Conservation (phyloP, 2,888 invertebrate genomes). For the Drosophila engyochracea region DNA sequence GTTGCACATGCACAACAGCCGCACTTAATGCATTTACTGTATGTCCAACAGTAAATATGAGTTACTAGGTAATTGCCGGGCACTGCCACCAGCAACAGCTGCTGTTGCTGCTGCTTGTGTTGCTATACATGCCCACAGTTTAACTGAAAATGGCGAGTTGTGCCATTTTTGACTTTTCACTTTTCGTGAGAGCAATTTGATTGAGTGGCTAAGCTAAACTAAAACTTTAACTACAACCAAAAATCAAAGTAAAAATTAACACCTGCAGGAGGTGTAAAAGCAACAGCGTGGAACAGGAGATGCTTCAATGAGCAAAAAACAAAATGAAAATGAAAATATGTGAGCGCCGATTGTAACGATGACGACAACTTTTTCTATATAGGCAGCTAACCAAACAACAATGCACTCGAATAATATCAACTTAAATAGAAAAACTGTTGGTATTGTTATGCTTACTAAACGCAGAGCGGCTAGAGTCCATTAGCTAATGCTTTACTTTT, state of each 20-base stretch:
- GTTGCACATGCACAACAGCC: slow-evolving; percentile 64
- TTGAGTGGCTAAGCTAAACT: slow-evolving; percentile 59
- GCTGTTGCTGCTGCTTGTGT: slow-evolving; percentile 9
- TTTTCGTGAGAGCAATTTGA: slow-evolving; percentile 76
- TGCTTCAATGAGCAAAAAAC: slow-evolving; percentile 57
- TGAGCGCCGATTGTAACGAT: slow-evolving; percentile 57
- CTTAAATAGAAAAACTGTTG: slow-evolving; percentile 32
- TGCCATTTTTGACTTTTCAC: slow-evolving; percentile 72
- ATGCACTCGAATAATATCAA: slow-evolving; percentile 32
- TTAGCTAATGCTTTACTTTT: slow-evolving; percentile 1
- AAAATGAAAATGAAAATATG: slow-evolving; percentile 48
- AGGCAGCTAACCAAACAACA: slow-evolving; percentile 50
- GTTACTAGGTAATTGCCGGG: slow-evolving; percentile 79
- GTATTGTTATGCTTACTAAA: slow-evolving; percentile 32
- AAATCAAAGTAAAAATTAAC: slow-evolving; percentile 67
- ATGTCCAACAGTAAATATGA: slow-evolving; percentile 79
- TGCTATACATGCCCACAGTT: slow-evolving; percentile 54
- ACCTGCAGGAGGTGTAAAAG: slow-evolving; percentile 54
- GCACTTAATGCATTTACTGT: slow-evolving; percentile 78
- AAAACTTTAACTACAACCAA: slow-evolving; percentile 17
- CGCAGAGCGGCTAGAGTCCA: slow-evolving; percentile 9
- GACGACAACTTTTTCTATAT: slow-evolving; percentile 57
- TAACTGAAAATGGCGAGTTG: slow-evolving; percentile 38
- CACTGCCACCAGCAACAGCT: slow-evolving; percentile 50
- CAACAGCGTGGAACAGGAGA: slow-evolving; percentile 25